Base-by-base conservation (phyloP, 1,140 invertebrate genomes). In the Pomacea maculata region DNA sequence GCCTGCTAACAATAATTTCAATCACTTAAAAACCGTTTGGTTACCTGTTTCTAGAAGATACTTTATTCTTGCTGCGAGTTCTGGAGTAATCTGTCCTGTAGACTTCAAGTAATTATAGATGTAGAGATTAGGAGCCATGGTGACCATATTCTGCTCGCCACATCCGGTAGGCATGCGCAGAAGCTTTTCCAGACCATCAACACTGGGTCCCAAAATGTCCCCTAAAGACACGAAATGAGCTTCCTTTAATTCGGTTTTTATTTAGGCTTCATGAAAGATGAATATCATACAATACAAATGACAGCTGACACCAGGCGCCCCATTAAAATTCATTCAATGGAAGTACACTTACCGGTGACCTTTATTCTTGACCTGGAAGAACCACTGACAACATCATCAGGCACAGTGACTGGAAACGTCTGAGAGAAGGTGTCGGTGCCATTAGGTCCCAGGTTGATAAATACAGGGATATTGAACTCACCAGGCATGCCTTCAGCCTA, bases 101-200 rank as follows among this genome's bases (percentile, higher is more conserved):
- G 19, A 92, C 21, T 93, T 94, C 7, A 96, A 91, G 89, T 98
- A 98, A 82, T 96, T 94, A 11, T 96, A 89, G 74, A 97, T 93
- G 67, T 97, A 94, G 84, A 98, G 95, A 88, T 97, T 97, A 1
- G 97, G 96, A 25, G 97, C 95, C 52, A 97, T 95, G 83, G 96
- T 95, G 1, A 97, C 92, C 95, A 98, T 96, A 86, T 97, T 98
- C 90, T 98, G 97, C 92, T 98, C 97, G 15, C 97, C 97, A 91
- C 97, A 98, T 1, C 96, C 97, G 73, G 94, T 95, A 8, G 97
- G 97, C 92, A 97, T 93, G 80, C 88, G 86, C 15, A 98, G 94
- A 10, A 98, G 91, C 83, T 94, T 93, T 15, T 85, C 87, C 1
- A 90, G 78, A 68, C 85, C 85, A 70, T 83, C 83, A n/a, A 89